A percentile compares a stretch with the other conserved stretches of the same genome.
These are phyloP conservation scores for Temnothorax rugatulus DNA, from an alignment of 2,888 invertebrate genomes.

Conservation along the genomic window DNA sequence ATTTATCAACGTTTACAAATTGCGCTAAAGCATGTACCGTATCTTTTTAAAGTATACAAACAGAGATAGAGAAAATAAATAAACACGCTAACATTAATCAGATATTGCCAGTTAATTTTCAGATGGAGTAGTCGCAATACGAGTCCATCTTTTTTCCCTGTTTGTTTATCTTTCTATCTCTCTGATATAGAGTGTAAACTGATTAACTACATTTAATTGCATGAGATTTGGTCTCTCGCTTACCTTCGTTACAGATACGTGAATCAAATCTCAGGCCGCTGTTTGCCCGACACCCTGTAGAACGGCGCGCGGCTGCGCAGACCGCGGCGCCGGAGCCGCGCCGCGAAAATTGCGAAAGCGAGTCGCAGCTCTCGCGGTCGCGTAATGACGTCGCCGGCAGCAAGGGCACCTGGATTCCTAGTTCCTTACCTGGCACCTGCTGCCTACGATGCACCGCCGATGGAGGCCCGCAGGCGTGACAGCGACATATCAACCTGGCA, in stretches of 20 bases:
- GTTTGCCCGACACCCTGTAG: constrained; percentile 13
- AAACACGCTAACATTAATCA: no score
- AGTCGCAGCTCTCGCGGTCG: constrained; percentile 18
- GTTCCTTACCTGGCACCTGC: constrained; percentile 78
- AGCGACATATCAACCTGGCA: constrained; percentile 77
- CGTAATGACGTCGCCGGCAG: constrained; percentile 55
- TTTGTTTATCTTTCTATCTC: neutral
- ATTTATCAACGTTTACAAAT: neutral
- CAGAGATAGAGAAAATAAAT: neutral
- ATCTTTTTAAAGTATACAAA: neutral
- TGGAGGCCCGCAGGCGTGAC: constrained; percentile 78
- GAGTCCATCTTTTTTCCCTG: neutral
- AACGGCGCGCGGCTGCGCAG: constrained; percentile 31
- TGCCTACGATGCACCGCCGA: constrained; percentile 74
- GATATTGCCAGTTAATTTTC: neutral
- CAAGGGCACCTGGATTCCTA: constrained; percentile 68
- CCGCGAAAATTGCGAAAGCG: constrained; percentile 53
- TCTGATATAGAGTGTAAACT: neutral
- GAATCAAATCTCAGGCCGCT: neutral
- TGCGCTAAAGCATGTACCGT: neutral
- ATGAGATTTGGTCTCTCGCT: neutral
- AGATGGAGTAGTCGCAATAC: no score
- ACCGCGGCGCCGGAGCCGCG: neutral
- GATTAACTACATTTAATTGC: neutral
- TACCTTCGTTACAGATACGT: no score